Evolutionary conservation across 2,888 invertebrate genomes (phyloP).

Genomic region (Mesorhabditis sp.): DNA sequence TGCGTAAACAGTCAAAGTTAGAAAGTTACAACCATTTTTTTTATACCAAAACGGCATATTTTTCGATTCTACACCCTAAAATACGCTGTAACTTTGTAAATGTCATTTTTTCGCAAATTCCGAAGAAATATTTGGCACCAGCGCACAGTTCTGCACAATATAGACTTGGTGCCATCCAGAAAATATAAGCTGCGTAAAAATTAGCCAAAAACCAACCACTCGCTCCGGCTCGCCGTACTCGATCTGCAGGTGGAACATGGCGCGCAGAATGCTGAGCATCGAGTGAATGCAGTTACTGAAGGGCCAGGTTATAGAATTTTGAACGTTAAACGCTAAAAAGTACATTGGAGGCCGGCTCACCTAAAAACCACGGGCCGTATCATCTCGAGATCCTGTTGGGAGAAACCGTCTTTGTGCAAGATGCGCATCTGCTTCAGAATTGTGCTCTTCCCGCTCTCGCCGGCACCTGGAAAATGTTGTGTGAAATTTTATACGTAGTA

Average conservation of each 20-base stretch:
- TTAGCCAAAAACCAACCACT: slow-evolving; percentile 72
- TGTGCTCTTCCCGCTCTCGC: slow-evolving; percentile 98
- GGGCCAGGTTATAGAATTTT: no score
- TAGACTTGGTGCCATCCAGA: no score
- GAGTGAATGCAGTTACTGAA: slow-evolving; percentile 98
- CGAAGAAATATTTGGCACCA: no score
- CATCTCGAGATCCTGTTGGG: slow-evolving; percentile 98
- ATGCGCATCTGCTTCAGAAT: slow-evolving; percentile 99
- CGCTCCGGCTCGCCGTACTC: slow-evolving; percentile 92
- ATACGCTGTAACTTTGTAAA: no score
- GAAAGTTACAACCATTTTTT: no score
- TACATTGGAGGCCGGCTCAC: not conserved
- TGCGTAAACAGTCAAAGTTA: no score
- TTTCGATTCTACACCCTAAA: no score
- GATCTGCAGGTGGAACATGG: slow-evolving; percentile 98
- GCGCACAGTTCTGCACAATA: no score
- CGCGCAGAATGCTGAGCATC: slow-evolving; percentile 95
- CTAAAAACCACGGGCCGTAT: slow-evolving; percentile 95
- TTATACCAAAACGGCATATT: no score
- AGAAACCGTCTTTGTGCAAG: slow-evolving; percentile 98
- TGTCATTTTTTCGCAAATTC: no score
- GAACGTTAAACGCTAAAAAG: not conserved
- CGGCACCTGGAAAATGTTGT: slow-evolving; percentile 72
- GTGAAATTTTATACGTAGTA: no score
- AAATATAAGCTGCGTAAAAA: no score